Evolutionary conservation across 2,888 invertebrate genomes (phyloP).

Genomic region (Unio pictorum): DNA sequence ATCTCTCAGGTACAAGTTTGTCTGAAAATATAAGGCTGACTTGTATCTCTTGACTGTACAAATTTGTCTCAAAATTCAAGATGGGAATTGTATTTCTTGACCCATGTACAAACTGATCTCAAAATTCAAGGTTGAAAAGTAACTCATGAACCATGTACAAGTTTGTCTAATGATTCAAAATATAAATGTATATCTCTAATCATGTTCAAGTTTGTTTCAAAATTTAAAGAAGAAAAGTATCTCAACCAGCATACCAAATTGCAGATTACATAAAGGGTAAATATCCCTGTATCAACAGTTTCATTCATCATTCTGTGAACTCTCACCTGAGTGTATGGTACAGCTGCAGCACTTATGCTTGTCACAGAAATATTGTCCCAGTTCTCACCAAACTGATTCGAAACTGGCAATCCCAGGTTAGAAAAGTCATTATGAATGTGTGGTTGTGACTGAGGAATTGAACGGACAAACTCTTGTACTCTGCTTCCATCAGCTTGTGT

Average conservation of each 20-base stretch:
- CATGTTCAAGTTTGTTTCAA: too few relatives aligned
- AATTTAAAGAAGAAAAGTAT: too few relatives aligned
- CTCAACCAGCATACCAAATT: too few relatives aligned
- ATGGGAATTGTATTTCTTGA: background rate
- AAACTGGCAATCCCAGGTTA: slow-evolving; percentile 58
- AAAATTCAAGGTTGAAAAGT: too few relatives aligned
- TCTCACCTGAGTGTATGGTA: slow-evolving; percentile 65
- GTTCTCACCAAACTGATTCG: slow-evolving; percentile 36
- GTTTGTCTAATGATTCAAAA: too few relatives aligned
- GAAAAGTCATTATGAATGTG: slow-evolving; percentile 66
- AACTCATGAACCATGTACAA: too few relatives aligned
- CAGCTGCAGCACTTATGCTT: slow-evolving; percentile 66
- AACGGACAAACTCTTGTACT: slow-evolving; percentile 59
- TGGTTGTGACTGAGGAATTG: slow-evolving; percentile 50
- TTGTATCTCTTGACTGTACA: slow-evolving; percentile 56
- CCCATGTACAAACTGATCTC: too few relatives aligned
- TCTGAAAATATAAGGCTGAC: too few relatives aligned
- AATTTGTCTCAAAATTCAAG: slow-evolving; percentile 53
- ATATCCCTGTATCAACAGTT: background rate
- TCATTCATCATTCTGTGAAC: too few relatives aligned
- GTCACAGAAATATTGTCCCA: slow-evolving; percentile 66
- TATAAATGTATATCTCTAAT: too few relatives aligned
- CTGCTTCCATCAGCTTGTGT: slow-evolving; percentile 58
- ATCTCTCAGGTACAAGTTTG: too few relatives aligned
- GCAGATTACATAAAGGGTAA: background rate